These are phyloP conservation scores for Hemiscyllium ocellatum DNA, from an alignment of 2,113 vertebrate genomes.

Conservation along the genomic window DNA sequence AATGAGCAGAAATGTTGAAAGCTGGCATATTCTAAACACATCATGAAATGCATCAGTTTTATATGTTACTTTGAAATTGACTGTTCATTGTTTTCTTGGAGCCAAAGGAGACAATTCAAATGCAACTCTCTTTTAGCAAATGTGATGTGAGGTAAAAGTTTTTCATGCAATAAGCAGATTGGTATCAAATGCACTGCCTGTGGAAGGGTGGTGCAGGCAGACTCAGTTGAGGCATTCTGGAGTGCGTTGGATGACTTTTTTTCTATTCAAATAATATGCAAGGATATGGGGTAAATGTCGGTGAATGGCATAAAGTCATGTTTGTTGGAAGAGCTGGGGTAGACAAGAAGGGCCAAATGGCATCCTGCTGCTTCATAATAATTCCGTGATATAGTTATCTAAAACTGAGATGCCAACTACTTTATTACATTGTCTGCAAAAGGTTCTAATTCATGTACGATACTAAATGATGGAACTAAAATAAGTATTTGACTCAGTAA, in stretches of 20 bases:
- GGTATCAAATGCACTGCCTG: too few relatives aligned
- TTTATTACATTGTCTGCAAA: background rate
- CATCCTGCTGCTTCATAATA: too few relatives aligned
- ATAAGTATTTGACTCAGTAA: background rate
- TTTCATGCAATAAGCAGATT: too few relatives aligned
- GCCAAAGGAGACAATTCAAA: background rate
- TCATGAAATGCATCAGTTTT: background rate
- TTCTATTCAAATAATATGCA: too few relatives aligned
- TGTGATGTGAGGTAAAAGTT: too few relatives aligned
- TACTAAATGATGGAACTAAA: background rate
- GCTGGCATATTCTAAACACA: background rate
- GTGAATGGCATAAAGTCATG: too few relatives aligned
- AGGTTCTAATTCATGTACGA: background rate
- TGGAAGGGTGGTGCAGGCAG: too few relatives aligned
- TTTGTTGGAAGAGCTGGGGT: too few relatives aligned
- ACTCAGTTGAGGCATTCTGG: too few relatives aligned
- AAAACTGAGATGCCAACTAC: background rate
- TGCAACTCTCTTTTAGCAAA: background rate
- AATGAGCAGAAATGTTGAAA: background rate
- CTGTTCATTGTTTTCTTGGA: background rate
- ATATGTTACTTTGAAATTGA: conserved; percentile 7
- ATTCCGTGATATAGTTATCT: background rate
- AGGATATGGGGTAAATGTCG: too few relatives aligned
- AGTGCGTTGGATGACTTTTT: too few relatives aligned
- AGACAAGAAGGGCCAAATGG: too few relatives aligned